Conservation (phyloP, 2,797 vertebrate species). For the Phalanger gymnotis region DNA sequence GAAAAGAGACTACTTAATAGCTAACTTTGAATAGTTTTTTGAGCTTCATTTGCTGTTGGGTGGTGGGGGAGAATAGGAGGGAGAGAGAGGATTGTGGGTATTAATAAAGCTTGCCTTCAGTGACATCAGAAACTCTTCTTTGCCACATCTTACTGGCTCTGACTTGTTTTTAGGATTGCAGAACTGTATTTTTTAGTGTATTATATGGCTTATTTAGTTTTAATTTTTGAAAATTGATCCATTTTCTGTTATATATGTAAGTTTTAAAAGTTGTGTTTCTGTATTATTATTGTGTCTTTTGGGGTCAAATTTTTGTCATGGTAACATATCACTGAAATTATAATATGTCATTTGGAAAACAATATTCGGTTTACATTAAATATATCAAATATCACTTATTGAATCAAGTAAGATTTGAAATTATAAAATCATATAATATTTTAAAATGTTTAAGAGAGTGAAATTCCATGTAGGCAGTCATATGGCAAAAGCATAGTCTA, state of each 20-base stretch:
- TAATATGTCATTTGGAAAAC: not conserved
- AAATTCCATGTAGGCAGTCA: not conserved
- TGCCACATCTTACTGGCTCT: not conserved
- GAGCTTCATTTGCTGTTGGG: not conserved
- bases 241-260: not conserved
- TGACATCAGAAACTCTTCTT: not conserved
- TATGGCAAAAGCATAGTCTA: not conserved
- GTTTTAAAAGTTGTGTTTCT: not conserved
- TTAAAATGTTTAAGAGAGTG: not conserved
- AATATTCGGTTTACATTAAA: not conserved
- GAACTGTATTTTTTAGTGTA: not conserved
- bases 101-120: not conserved
- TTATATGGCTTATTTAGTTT: not conserved
- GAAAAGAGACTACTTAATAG: not conserved
- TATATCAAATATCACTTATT: not conserved
- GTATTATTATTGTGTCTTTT: not conserved
- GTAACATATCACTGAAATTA: too few species aligned
- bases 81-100: not conserved
- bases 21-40: not conserved
- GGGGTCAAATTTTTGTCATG: not conserved
- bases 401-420: not conserved
- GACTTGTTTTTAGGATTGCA: not conserved
- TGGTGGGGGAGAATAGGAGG: too few species aligned
- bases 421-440: not conserved
- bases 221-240: not conserved